These are phyloP conservation scores for Caenorhabditis sinica DNA, from an alignment of 2,888 invertebrate genomes.

Conservation along the genomic window DNA sequence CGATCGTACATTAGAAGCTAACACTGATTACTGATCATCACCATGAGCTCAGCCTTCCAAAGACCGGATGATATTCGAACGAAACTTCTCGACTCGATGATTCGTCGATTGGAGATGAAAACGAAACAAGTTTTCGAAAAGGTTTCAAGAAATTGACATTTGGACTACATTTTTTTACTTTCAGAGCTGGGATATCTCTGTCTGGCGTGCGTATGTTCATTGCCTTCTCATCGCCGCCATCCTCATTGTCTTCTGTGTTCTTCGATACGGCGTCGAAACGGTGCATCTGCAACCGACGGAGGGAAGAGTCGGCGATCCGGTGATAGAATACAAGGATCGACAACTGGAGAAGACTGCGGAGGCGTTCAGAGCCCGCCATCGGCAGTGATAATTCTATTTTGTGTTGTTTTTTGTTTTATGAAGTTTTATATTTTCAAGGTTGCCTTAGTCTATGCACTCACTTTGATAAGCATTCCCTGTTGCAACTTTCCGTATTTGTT, in stretches of 20 bases:
- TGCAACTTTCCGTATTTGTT: conserved; percentile 95
- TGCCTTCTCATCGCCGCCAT: conserved; percentile 33
- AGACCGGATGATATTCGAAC: conserved; percentile 36
- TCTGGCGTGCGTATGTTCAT: conserved; percentile 8
- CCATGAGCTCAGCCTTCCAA: not conserved
- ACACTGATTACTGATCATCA: not conserved
- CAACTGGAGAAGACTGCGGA: conserved; percentile 38
- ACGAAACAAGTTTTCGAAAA: not conserved
- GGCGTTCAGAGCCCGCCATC: conserved; percentile 84
- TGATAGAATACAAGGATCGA: conserved; percentile 33
- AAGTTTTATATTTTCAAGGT: not conserved
- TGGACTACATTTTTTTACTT: not conserved
- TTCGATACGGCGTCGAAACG: conserved; percentile 26
- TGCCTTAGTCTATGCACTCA: conserved; percentile 35
- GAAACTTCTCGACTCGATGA: conserved; percentile 36
- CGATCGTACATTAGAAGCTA: not conserved
- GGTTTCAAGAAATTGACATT: not conserved
- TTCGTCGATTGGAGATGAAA: conserved; percentile 21
- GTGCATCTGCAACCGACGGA: conserved; percentile 22
- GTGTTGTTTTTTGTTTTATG: not conserved
- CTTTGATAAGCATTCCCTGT: conserved; percentile 80
- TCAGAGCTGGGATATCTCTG: conserved; percentile 19
- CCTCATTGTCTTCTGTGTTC: conserved; percentile 32
- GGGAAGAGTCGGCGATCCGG: not conserved
- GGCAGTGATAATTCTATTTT: conserved; percentile 73